phyloP scores from a whole-genome alignment of 2,888 invertebrate genomes.

The Campoletis raptor region DNA sequence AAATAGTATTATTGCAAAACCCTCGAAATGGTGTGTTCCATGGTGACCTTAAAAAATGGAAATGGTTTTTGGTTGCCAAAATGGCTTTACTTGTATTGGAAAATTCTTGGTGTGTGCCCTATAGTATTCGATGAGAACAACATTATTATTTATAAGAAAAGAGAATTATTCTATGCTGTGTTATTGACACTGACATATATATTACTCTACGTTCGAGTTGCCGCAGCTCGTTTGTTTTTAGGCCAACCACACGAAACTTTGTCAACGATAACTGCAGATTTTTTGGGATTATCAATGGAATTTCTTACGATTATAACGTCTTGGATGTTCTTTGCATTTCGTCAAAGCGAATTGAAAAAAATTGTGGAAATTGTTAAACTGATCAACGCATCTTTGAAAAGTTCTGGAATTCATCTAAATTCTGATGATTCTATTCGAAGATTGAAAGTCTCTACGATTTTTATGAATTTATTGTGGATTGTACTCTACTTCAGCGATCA shows the following conservation, averaged over 20 bases:
- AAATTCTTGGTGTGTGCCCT: slow-evolving; percentile 67
- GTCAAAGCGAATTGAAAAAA: slow-evolving; percentile 5
- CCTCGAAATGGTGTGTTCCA: background rate
- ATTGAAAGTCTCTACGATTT: slow-evolving; percentile 14
- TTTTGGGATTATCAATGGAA: slow-evolving; percentile 52
- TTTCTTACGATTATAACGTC: slow-evolving; percentile 47
- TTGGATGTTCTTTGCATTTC: slow-evolving; percentile 41
- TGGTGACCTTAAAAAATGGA: background rate
- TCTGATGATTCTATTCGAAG: background rate
- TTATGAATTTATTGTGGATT: slow-evolving; percentile 42
- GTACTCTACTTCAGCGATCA: slow-evolving; percentile 30
- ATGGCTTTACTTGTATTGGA: slow-evolving; percentile 53
- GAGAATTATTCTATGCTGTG: slow-evolving; percentile 51
- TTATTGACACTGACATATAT: slow-evolving; percentile 33
- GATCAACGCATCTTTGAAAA: slow-evolving; percentile 15
- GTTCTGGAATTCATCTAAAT: slow-evolving; percentile 26
- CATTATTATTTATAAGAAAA: slow-evolving; percentile 25
- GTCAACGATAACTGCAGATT: slow-evolving; percentile 51
- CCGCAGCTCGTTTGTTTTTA: slow-evolving; percentile 33
- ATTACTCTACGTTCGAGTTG: slow-evolving; percentile 10
- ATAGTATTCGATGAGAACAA: slow-evolving; percentile 34
- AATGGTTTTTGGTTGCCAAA: background rate
- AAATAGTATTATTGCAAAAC: background rate
- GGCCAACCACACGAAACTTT: slow-evolving; percentile 50
- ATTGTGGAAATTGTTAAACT: slow-evolving; percentile 27